Percentiles rank a stretch among this genome's conserved stretches.
Evolutionary conservation across 2,888 invertebrate genomes (phyloP).

Genomic region (Hipparchia sbordonii): DNA sequence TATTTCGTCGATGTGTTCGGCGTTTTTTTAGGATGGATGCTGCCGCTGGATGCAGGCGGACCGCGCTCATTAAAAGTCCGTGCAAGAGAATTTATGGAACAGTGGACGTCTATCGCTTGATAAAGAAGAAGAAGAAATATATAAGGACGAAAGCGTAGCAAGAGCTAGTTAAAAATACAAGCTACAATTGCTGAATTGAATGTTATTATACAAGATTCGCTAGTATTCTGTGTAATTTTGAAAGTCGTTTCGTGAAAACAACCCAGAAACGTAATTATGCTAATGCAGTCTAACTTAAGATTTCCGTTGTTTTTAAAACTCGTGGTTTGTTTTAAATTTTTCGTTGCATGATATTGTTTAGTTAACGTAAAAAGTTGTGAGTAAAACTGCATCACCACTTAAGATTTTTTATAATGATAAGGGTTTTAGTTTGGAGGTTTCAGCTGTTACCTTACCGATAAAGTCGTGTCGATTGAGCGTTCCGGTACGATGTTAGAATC

Average conservation of each 20-base stretch:
- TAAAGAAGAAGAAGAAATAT: too few relatives aligned
- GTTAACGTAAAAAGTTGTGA: slow-evolving; percentile 3
- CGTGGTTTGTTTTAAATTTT: slow-evolving; percentile 10
- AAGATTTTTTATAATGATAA: not conserved
- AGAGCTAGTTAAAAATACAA: not conserved
- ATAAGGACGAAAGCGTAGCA: too few relatives aligned
- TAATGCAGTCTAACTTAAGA: slow-evolving; percentile 18
- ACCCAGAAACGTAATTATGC: slow-evolving; percentile 13
- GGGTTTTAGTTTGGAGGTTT: not conserved
- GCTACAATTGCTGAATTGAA: not conserved
- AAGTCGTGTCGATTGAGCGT: too few relatives aligned
- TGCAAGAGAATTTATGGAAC: too few relatives aligned
- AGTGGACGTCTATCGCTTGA: too few relatives aligned
- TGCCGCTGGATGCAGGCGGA: too few relatives aligned
- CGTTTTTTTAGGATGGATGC: too few relatives aligned
- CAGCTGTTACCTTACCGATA: not conserved
- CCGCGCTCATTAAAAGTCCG: too few relatives aligned
- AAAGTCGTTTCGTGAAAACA: slow-evolving; percentile 3
- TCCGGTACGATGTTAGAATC: too few relatives aligned
- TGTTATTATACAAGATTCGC: not conserved
- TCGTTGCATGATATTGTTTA: slow-evolving; percentile 12
- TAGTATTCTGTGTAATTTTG: not conserved
- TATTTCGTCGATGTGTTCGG: too few relatives aligned
- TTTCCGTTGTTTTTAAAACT: slow-evolving; percentile 15
- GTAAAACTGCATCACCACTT: too few relatives aligned